Percentiles rank a stretch among this genome's conserved stretches.
These are phyloP conservation scores for Paradoxurus hermaphroditus DNA, from an alignment of 2,113 vertebrate species.

Conservation along the genomic window DNA sequence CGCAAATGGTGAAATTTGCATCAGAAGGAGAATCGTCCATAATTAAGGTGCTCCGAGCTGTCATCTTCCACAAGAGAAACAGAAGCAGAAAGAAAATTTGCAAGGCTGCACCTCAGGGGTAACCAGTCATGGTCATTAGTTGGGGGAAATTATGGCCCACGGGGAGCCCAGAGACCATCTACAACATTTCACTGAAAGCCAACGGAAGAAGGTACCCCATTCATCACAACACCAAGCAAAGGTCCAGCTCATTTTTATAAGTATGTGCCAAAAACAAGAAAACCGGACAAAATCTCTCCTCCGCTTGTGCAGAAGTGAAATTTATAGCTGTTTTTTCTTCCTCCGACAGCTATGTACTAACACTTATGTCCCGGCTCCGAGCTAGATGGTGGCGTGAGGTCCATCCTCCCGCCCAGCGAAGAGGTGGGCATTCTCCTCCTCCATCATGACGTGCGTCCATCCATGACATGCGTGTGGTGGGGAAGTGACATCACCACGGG, in stretches of 20 bases:
- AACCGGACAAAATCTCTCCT: accelerated
- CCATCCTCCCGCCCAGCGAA: accelerated
- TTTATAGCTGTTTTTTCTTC: accelerated
- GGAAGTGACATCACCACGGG: background rate
- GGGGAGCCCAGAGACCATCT: too few relatives aligned
- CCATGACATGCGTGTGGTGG: accelerated
- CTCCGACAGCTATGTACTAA: accelerated
- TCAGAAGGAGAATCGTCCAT: background rate
- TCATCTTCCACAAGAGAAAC: too few relatives aligned
- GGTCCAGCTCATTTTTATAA: background rate
- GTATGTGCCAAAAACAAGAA: too few relatives aligned
- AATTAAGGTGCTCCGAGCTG: background rate
- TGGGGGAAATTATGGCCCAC: background rate
- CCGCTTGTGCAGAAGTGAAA: background rate
- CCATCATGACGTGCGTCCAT: too few relatives aligned
- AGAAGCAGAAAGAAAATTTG: too few relatives aligned
- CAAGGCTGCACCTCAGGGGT: accelerated
- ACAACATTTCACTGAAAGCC: background rate
- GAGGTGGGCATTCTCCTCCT: accelerated
- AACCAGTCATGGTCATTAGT: accelerated
- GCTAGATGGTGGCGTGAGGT: accelerated
- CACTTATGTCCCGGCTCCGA: accelerated
- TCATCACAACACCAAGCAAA: accelerated
- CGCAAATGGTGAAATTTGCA: background rate
- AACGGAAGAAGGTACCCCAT: accelerated